Percentiles rank a stretch among this genome's conserved stretches.
Evolutionary conservation across 2,888 invertebrate species (phyloP).

Genomic region (Hydrotaea cyrtoneurina): DNA sequence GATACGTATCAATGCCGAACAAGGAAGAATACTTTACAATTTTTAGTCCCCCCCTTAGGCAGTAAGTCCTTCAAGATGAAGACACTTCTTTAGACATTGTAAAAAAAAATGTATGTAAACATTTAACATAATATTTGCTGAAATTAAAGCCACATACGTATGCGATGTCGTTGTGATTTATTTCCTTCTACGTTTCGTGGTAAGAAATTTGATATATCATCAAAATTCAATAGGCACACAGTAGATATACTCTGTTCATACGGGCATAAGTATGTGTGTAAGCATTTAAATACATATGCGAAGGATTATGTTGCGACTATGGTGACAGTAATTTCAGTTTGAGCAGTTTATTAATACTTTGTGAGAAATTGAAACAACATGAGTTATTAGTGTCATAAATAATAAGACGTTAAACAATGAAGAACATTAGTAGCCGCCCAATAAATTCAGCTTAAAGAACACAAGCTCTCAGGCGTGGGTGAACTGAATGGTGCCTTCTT

Average conservation of each 20-base stretch:
- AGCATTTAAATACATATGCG: background rate
- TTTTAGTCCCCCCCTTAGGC: constrained; percentile 1
- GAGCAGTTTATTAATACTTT: background rate
- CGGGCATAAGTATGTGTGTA: background rate
- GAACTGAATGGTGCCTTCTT: no score
- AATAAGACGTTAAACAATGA: no score
- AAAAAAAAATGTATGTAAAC: background rate
- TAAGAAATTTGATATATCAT: background rate
- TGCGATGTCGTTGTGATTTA: constrained; percentile 6
- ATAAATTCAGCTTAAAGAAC: no score
- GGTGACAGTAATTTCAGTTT: background rate
- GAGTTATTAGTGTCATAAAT: no score
- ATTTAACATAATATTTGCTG: constrained; percentile 30
- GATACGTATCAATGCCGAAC: constrained; percentile 28
- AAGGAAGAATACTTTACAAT: constrained; percentile 11
- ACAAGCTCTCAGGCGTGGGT: no score
- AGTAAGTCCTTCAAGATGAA: background rate
- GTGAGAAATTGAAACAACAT: no score
- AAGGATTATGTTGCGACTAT: background rate
- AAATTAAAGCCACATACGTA: background rate
- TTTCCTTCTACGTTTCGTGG: background rate
- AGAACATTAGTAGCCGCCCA: no score
- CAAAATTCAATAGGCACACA: background rate
- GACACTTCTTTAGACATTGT: constrained; percentile 29
- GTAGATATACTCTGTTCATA: background rate